Percentiles rank a stretch among this genome's conserved stretches.
Conservation (phyloP, 1,140 invertebrate species). For the Pygmarrhopalites habei region DNA sequence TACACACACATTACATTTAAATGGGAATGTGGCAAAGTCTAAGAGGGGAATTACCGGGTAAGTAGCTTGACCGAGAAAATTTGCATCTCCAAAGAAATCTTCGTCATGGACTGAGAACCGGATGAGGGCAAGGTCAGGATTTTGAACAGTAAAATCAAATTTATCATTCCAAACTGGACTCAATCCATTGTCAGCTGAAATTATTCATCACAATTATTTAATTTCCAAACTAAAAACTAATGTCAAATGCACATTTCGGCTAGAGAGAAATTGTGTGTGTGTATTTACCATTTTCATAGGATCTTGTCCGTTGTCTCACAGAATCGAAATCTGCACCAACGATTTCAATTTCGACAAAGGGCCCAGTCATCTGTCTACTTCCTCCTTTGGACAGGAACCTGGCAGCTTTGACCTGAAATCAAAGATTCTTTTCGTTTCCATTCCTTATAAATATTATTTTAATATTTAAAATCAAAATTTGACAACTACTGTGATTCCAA, state of each 20-base stretch:
- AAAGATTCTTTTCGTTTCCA: too few relatives aligned
- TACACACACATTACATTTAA: too few relatives aligned
- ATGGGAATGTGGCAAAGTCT: too few relatives aligned
- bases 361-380: slow-evolving; percentile 63
- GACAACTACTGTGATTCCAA: slow-evolving; percentile 56
- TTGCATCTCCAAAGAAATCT: slow-evolving; percentile 94
- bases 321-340: slow-evolving; percentile 81
- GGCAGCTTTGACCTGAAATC: slow-evolving; percentile 67
- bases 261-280: neutral
- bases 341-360: slow-evolving; percentile 90
- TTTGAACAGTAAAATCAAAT: slow-evolving; percentile 74
- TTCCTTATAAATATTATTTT: too few relatives aligned
- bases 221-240: too few relatives aligned
- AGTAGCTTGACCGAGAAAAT: slow-evolving; percentile 93
- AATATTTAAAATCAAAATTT: neutral
- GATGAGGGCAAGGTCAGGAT: slow-evolving; percentile 81
- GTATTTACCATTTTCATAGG: slow-evolving; percentile 52
- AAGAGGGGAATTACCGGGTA: slow-evolving; percentile 60
- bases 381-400: slow-evolving; percentile 79
- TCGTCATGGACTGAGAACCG: slow-evolving; percentile 91
- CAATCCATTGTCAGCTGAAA: slow-evolving; percentile 93
- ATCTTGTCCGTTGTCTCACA: slow-evolving; percentile 68
- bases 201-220: too few relatives aligned
- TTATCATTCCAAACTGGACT: slow-evolving; percentile 92
- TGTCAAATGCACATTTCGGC: neutral